A percentile compares a stretch with the other conserved stretches of the same genome.
These are phyloP conservation scores for Parapsyche elsis DNA, from an alignment of 1,140 invertebrate species.

Conservation along the genomic window DNA sequence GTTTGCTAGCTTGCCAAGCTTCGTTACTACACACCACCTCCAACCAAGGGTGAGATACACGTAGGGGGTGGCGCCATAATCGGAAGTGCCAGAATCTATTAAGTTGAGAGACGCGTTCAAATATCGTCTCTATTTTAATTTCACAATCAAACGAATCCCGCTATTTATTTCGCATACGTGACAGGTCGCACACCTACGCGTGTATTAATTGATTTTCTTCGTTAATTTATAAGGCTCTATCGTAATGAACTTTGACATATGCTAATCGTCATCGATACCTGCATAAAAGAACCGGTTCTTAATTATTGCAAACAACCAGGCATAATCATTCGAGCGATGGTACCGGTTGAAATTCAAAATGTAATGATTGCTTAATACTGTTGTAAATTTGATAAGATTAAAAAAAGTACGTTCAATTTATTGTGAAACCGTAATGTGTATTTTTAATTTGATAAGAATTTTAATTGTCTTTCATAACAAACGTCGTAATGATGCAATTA, in stretches of 20 bases:
- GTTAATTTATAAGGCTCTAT: neutral
- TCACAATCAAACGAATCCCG: no score
- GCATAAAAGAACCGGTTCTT: neutral
- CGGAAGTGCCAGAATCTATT: conserved; percentile 42
- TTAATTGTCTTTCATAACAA: no score
- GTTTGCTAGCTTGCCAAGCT: conserved; percentile 55
- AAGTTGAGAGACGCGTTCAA: neutral
- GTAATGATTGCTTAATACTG: conserved; percentile 4
- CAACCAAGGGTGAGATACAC: neutral
- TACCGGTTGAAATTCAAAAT: no score
- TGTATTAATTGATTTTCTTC: no score
- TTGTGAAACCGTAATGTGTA: neutral
- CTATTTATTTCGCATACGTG: no score
- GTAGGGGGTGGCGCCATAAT: conserved; percentile 20
- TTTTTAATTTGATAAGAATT: no score
- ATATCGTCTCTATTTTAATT: neutral
- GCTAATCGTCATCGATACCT: neutral
- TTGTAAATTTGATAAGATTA: conserved; percentile 22
- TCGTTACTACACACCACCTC: conserved; percentile 48
- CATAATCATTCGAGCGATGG: no score
- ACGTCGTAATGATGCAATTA: no score
- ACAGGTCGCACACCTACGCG: no score
- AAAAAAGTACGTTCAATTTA: neutral
- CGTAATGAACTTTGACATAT: conserved; percentile 16
- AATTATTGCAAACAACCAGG: neutral